Conservation (phyloP, 2,113 vertebrate species). For the Crotalus helleri region DNA sequence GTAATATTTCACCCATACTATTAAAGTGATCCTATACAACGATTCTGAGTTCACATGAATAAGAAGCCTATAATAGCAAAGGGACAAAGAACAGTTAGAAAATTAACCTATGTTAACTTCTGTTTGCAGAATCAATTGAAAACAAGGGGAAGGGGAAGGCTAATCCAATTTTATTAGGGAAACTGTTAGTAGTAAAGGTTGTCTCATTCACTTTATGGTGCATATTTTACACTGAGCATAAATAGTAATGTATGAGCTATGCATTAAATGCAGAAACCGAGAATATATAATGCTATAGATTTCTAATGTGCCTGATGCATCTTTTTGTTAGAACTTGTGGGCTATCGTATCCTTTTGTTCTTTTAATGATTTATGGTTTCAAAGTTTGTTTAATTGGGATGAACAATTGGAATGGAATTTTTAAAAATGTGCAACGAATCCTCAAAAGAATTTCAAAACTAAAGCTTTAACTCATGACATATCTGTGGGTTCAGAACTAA, state of each 20-base stretch:
- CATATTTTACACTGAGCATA: slow-evolving; percentile 23
- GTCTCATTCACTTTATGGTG: slow-evolving; percentile 17
- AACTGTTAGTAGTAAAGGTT: not conserved
- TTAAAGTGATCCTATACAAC: not conserved
- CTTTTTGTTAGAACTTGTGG: not conserved
- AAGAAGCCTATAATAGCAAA: not conserved
- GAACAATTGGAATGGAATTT: not conserved
- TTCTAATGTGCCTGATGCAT: not conserved
- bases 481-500: not conserved
- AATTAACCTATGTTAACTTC: not conserved
- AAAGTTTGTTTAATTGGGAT: not conserved
- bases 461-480: not conserved
- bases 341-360: not conserved
- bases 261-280: slow-evolving; percentile 5
- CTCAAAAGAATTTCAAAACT: not conserved
- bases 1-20: not conserved
- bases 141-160: not conserved
- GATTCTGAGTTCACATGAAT: not conserved
- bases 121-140: not conserved
- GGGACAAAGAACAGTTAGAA: not conserved
- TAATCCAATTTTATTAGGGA: not conserved
- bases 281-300: slow-evolving; percentile 10
- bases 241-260: slow-evolving; percentile 25
- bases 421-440: not conserved
- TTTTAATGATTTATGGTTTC: not conserved